Percentiles rank a stretch among this genome's conserved stretches.
Evolutionary conservation across 2,888 invertebrate species (phyloP).

Genomic region (Nemapogon koenigi): DNA sequence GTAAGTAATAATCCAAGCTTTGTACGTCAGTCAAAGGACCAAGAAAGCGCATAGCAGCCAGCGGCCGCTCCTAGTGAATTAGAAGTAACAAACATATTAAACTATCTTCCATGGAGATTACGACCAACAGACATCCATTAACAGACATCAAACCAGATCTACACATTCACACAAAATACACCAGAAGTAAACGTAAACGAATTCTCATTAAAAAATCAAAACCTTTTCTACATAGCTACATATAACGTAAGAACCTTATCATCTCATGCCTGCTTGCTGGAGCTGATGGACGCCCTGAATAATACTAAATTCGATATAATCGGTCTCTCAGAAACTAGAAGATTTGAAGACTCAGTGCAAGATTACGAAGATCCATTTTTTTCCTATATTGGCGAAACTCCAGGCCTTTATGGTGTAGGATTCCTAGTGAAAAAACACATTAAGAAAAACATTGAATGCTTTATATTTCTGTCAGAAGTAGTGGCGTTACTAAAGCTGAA

Average conservation of each 20-base stretch:
- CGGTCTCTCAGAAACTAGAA: neutral
- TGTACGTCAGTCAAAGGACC: neutral
- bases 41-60: neutral
- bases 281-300: neutral
- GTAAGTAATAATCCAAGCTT: neutral
- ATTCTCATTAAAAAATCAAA: too few species aligned
- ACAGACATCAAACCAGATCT: neutral
- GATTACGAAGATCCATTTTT: neutral
- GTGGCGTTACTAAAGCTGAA: neutral
- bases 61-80: neutral
- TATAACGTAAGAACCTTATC: neutral
- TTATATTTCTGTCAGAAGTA: neutral
- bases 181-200: too few species aligned
- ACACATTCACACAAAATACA: neutral
- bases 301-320: neutral
- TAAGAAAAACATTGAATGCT: neutral
- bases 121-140: neutral
- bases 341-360: neutral
- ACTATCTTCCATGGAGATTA: neutral
- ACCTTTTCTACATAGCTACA: neutral
- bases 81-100: neutral
- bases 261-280: neutral
- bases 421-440: conserved; percentile 11
- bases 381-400: conserved; percentile 1
- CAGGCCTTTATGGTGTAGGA: conserved; percentile 13